A percentile compares a stretch with the other conserved stretches of the same genome.
Conservation (phyloP, 2,888 invertebrate genomes). For the Galerucella calmariensis region DNA sequence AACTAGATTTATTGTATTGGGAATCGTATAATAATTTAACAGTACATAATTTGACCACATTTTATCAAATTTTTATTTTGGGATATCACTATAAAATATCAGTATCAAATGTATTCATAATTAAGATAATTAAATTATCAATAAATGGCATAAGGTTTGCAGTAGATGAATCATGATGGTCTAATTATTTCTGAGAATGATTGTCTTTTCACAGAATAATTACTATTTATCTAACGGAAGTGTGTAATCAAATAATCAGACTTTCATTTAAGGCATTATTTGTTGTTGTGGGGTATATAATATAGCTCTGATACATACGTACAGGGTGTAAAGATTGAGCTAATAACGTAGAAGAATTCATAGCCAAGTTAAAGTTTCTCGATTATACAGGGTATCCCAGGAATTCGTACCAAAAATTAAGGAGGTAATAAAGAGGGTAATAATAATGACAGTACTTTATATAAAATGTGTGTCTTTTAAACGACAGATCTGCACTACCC, state of each 20-base stretch:
- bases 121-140: not conserved
- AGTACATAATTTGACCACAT: not conserved
- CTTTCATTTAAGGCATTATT: not conserved
- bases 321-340: no score
- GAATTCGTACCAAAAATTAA: no score
- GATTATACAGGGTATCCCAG: no score
- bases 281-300: not conserved
- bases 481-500: no score
- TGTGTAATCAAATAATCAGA: conserved; percentile 4
- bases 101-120: not conserved
- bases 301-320: not conserved
- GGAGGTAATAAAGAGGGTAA: no score
- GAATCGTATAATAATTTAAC: not conserved
- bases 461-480: no score
- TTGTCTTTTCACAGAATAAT: conserved; percentile 18
- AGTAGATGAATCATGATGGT: conserved; percentile 15
- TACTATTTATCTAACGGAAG: conserved; percentile 16
- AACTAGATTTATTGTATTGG: not conserved
- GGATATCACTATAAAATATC: not conserved
- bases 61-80: not conserved
- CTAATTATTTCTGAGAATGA: conserved; percentile 11
- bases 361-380: no score
- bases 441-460: no score
- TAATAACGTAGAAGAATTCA: no score
- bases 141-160: not conserved